These are phyloP conservation scores for Chelonus insularis DNA, from an alignment of 1,140 invertebrate species.

Conservation along the genomic window DNA sequence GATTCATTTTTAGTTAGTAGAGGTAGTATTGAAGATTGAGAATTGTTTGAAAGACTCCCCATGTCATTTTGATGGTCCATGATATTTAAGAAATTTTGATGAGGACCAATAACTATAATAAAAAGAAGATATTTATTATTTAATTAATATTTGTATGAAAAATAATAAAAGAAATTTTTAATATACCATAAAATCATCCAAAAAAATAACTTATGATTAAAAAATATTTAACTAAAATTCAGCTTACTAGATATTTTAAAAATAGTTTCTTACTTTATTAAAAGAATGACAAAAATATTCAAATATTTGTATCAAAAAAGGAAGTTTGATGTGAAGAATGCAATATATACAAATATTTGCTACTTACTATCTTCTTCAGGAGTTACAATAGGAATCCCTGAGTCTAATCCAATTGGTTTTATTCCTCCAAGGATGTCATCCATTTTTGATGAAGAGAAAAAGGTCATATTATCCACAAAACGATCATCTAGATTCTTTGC, in stretches of 20 bases:
- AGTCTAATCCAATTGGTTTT: slow-evolving; percentile 37
- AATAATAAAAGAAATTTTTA: too few relatives aligned
- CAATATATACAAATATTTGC: background rate
- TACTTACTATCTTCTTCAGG: slow-evolving; percentile 35
- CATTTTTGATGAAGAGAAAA: slow-evolving; percentile 49
- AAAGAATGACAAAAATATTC: too few relatives aligned
- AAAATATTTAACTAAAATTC: too few relatives aligned
- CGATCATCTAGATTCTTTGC: slow-evolving; percentile 46
- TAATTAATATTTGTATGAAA: too few relatives aligned
- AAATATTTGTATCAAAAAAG: too few relatives aligned
- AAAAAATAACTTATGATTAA: too few relatives aligned
- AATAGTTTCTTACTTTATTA: too few relatives aligned
- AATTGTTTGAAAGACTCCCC: slow-evolving; percentile 28
- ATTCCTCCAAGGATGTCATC: slow-evolving; percentile 48
- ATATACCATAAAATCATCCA: too few relatives aligned
- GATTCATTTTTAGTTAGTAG: slow-evolving; percentile 36
- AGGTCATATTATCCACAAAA: slow-evolving; percentile 44
- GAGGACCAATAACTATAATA: slow-evolving; percentile 28
- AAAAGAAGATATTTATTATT: slow-evolving; percentile 1
- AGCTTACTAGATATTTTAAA: too few relatives aligned
- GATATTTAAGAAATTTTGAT: slow-evolving; percentile 37
- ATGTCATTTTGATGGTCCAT: slow-evolving; percentile 37
- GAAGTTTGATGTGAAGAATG: too few relatives aligned
- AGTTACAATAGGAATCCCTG: slow-evolving; percentile 6
- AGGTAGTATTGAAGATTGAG: slow-evolving; percentile 33